These are phyloP conservation scores for Beris morrisii DNA, from an alignment of 2,888 invertebrate genomes.

Conservation along the genomic window DNA sequence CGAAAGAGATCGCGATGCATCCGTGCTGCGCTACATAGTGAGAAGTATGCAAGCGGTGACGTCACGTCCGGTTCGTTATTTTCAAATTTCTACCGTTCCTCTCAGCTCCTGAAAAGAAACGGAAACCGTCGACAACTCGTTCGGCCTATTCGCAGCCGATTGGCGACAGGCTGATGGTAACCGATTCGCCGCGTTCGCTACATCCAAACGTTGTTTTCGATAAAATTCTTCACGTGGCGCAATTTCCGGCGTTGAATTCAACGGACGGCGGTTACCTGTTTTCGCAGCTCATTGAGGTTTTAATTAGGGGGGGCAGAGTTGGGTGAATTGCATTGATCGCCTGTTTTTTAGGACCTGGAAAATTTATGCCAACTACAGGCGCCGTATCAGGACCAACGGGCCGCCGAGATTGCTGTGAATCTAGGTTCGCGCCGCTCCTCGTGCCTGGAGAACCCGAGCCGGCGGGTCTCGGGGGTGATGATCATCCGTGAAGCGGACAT, in stretches of 20 bases:
- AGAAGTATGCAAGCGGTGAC: not conserved
- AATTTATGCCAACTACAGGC: conserved; percentile 48
- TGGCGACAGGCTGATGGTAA: conserved; percentile 42
- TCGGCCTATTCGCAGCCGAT: too few relatives aligned
- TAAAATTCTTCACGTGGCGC: conserved; percentile 48
- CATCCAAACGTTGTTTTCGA: conserved; percentile 48
- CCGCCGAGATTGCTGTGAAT: conserved; percentile 49
- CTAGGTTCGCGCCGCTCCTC: conserved; percentile 42
- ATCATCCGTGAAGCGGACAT: conserved; percentile 40
- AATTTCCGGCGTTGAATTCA: conserved; percentile 21
- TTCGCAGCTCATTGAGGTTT: conserved; percentile 49
- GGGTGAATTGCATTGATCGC: not conserved
- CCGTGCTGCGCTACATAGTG: not conserved
- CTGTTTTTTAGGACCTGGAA: conserved; percentile 48
- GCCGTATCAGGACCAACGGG: conserved; percentile 46
- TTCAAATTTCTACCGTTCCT: not conserved
- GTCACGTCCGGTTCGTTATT: too few relatives aligned
- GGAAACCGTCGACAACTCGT: conserved; percentile 36
- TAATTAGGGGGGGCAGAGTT: not conserved
- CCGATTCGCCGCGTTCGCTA: conserved; percentile 49
- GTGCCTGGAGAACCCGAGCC: conserved; percentile 27
- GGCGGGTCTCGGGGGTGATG: conserved; percentile 39
- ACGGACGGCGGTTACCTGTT: conserved; percentile 44
- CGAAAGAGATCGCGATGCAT: not conserved
- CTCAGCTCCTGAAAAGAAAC: not conserved